Evolutionary conservation across 2,113 vertebrate species (phyloP), one percentile per base, ranked within the genome.

Genomic region (Ceyx melanurus): DNA sequence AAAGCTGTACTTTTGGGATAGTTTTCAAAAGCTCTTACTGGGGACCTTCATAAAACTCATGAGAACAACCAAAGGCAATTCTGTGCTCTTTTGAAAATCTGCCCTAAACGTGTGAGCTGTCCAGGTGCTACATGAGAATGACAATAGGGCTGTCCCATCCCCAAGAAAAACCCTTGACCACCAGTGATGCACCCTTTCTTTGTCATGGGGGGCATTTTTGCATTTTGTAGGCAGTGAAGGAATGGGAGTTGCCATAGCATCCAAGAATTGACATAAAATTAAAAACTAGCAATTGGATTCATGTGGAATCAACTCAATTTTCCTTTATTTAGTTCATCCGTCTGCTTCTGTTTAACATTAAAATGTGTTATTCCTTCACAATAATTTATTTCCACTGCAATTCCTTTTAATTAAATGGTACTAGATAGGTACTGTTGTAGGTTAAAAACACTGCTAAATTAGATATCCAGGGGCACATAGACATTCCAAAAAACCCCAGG

Each of bases 401-500:
- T 68, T 88, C 66, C 35, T 88, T 88, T 92, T 88, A 86, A 87
- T 92, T 93, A 94, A 89, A 65, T 61, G 28, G 21, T 88, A 57
- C 33, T 74, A 86, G n/a, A 37, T 92, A 57, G 33, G 25, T 67
- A 45, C 21, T 1, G 1, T 25, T 65, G 31, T 6, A 78, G 65
- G 58, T 86, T 78, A 42, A 93, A 83, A 75, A 6, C 12, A 29
- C 22, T 57, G 57, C 58, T 82, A 81, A 76, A 51, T 92, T 76
- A 70, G 56, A 68, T 37, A 57, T 82, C 72, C 35, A 43, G 61
- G 40, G 65, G 13, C 57, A 57, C 1, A 2, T 21, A 53, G 53
- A 75, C 16, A 42, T 94, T 89, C 45, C 25, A 22, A 91, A 89
- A 53, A 83, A 40, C 81, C 33, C 20, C 1, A 6, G n/a, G 65